Percentiles rank a stretch among this genome's conserved stretches.
Evolutionary conservation across 2,888 invertebrate genomes (phyloP).

Genomic region (Drosophila kambysellisi): DNA sequence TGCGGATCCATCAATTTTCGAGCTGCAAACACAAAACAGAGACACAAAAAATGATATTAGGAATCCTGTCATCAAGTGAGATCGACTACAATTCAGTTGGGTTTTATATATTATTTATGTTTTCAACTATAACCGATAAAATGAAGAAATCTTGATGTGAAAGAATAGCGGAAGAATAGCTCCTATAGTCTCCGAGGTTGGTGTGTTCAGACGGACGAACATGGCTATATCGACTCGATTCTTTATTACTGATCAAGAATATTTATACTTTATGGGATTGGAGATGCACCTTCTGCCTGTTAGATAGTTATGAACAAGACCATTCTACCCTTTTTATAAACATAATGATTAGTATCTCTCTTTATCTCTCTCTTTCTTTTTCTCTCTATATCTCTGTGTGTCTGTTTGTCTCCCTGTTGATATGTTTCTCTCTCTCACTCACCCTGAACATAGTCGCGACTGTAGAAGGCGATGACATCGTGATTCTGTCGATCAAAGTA

Average conservation of each 20-base stretch:
- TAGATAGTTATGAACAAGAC: too few species aligned
- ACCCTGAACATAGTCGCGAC: conserved; percentile 92
- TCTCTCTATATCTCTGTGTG: too few species aligned
- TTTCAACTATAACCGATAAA: neutral
- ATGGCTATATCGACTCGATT: neutral
- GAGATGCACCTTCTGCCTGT: too few species aligned
- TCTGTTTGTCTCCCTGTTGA: too few species aligned
- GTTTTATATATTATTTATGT: too few species aligned
- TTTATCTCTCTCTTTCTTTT: too few species aligned
- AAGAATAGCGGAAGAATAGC: too few species aligned
- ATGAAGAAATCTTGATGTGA: too few species aligned
- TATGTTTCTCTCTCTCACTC: conserved; percentile 51
- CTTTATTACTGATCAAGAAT: neutral
- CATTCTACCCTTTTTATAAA: too few species aligned
- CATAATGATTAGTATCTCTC: too few species aligned
- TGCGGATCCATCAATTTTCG: conserved; percentile 87
- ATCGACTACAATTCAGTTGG: neutral
- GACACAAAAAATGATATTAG: neutral
- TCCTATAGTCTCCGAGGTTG: too few species aligned
- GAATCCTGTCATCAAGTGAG: neutral
- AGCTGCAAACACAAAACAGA: conserved; percentile 84
- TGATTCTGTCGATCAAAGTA: conserved; percentile 92
- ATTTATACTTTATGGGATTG: neutral
- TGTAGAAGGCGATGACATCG: conserved; percentile 92
- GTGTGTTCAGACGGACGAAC: too few species aligned